Evolutionary conservation across 2,888 invertebrate species (phyloP), one percentile per base, ranked within the genome.

Genomic region (Brachyptera risi): DNA sequence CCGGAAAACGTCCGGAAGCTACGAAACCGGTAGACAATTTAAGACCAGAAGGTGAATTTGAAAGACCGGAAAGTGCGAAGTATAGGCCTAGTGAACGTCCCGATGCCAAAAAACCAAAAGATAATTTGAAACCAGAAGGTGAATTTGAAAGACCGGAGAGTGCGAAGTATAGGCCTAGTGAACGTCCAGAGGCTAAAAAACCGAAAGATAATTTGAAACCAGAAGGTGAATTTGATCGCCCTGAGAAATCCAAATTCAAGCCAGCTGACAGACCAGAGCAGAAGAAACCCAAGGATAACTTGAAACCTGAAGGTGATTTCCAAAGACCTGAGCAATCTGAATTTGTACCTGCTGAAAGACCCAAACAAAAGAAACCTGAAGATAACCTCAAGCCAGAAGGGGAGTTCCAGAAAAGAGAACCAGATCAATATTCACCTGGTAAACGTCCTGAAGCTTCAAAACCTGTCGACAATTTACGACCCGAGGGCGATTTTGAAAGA

Each of bases 201-300:
- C 67, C 63, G 9, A 54, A 61, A 5, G 69, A 69, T 61, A 71
- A 69, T 50, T 58, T 70, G 1, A 79, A 75, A 70, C 78, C 80
- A 59, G 81, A 83, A 66, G 75, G 78, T 7, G 72, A 62, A 5
- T 60, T 79, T 69, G 71, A 73, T 47, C 68, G 69, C 3, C 71
- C 68, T 37, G 59, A 63, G 51, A 70, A 70, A 35, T 69, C 71
- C 38, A 69, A 73, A 23, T 77, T 79, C 5, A 78, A 79, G 21
- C 76, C 76, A 59, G 84, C 82, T 5, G 87, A 87, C 69, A 76
- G 85, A 59, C 79, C 81, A 1, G 80, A 83, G 58, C 73, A 84
- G 1, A 79, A 83, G 1, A 80, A 73, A 69, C 84, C 81, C 65
- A 82, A 85, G 72, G 88, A 88, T 71, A 84, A 88, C 71, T 66